Evolutionary conservation across 2,888 invertebrate genomes (phyloP).

Genomic region (Eupeodes luniger): DNA sequence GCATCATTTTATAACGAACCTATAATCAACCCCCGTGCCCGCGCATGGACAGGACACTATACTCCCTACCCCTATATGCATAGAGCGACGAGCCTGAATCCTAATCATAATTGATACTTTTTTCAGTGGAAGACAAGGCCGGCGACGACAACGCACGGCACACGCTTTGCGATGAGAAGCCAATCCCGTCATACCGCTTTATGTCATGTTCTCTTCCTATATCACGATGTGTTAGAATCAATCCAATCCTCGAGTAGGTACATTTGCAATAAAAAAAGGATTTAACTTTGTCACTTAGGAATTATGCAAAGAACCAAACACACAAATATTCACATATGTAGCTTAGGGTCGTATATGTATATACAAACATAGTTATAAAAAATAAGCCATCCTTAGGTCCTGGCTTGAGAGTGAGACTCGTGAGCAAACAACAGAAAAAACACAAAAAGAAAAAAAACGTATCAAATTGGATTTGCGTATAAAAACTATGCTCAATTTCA

Average conservation of each 20-base stretch:
- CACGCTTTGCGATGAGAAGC: neutral
- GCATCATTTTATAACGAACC: conserved; percentile 60
- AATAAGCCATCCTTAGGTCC: conserved; percentile 9
- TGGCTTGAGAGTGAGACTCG: conserved; percentile 10
- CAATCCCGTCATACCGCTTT: conserved; percentile 70
- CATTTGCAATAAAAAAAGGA: conserved; percentile 69
- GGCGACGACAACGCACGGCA: conserved; percentile 1
- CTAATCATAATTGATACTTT: conserved; percentile 75
- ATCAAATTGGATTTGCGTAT: conserved; percentile 73
- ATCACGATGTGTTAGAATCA: conserved; percentile 41
- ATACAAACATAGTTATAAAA: neutral
- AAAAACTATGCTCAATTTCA: conserved; percentile 6
- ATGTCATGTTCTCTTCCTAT: conserved; percentile 66
- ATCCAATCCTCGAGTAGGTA: conserved; percentile 40
- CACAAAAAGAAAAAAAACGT: conserved; percentile 55
- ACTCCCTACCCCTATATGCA: conserved; percentile 52
- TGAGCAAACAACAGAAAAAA: too few relatives aligned
- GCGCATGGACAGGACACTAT: conserved; percentile 27
- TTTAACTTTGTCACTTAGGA: conserved; percentile 71
- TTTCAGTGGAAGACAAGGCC: conserved; percentile 50
- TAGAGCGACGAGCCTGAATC: neutral
- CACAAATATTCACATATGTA: conserved; percentile 29
- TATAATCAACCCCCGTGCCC: conserved; percentile 61
- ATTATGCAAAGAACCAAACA: conserved; percentile 67
- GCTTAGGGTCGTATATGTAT: neutral